Conservation (phyloP, 2,888 invertebrate species). For the Ecdyonurus torrentis region DNA sequence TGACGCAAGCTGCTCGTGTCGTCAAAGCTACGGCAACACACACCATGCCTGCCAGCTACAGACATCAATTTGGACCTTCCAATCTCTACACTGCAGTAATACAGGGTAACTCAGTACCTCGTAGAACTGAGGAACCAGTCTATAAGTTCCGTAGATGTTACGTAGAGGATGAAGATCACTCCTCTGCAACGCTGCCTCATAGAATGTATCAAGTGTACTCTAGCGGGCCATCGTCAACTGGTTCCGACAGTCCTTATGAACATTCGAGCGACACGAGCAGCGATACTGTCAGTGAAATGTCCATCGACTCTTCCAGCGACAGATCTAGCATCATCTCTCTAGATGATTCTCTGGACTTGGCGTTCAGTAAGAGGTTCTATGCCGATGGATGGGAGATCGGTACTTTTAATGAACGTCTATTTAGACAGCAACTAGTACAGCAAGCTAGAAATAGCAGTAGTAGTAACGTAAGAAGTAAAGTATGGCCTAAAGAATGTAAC, state of each 20-base stretch:
- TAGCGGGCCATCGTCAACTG: slow-evolving; percentile 11
- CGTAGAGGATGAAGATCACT: slow-evolving; percentile 13
- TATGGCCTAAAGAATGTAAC: slow-evolving; percentile 28
- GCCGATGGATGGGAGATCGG: background rate
- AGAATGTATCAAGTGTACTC: slow-evolving; percentile 8
- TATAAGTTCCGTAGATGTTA: slow-evolving; percentile 13
- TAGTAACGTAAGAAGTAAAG: background rate
- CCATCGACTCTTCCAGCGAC: slow-evolving; percentile 32
- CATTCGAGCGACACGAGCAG: slow-evolving; percentile 26
- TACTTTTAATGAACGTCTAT: background rate
- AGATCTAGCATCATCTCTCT: slow-evolving; percentile 31
- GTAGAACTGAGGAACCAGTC: slow-evolving; percentile 7
- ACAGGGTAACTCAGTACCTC: background rate
- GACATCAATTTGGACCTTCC: background rate
- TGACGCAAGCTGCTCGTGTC: background rate
- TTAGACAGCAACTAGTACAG: background rate
- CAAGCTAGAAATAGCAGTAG: background rate
- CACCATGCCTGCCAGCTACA: slow-evolving; percentile 23
- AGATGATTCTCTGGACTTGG: slow-evolving; percentile 28
- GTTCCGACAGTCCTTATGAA: slow-evolving; percentile 16
- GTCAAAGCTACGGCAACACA: slow-evolving; percentile 25
- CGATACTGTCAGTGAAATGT: slow-evolving; percentile 31
- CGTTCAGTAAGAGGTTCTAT: slow-evolving; percentile 4
- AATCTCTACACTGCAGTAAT: background rate
- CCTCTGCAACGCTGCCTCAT: slow-evolving; percentile 11